phyloP scores from a whole-genome alignment of 2,797 vertebrate species.

The Phoeniculus purpureus region DNA sequence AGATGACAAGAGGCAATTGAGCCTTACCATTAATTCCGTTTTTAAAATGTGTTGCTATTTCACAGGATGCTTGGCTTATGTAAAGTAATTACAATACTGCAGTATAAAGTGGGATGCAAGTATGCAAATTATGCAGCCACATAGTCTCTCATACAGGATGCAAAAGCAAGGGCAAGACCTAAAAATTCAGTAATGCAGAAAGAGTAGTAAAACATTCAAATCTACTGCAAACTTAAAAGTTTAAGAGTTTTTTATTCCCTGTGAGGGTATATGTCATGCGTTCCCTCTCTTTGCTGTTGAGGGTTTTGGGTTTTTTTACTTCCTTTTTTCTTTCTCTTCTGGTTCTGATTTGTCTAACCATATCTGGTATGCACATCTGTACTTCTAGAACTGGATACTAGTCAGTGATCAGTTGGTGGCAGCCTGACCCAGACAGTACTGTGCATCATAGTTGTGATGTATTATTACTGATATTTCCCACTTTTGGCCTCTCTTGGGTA shows the following conservation, averaged over 20 bases:
- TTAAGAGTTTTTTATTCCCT: background rate
- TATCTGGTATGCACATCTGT: background rate
- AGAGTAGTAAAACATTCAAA: background rate
- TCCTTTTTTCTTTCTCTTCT: background rate
- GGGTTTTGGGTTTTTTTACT: conserved; percentile 3
- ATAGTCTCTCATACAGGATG: background rate
- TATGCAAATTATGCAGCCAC: background rate
- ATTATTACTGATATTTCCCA: background rate
- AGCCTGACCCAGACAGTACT: background rate
- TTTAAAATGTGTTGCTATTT: background rate
- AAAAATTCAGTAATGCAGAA: background rate
- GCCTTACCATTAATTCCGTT: background rate
- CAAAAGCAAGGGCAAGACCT: background rate
- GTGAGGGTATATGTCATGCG: background rate
- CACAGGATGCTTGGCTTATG: background rate
- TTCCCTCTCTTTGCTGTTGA: background rate
- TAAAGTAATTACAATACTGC: background rate
- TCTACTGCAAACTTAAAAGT: background rate
- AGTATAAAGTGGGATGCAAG: background rate
- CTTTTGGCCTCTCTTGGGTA: background rate
- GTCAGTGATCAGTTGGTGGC: background rate
- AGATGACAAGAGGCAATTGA: background rate
- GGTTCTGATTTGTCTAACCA: conserved; percentile 14
- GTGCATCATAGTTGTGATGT: background rate
- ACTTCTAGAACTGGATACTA: background rate